Conservation (phyloP, 2,113 vertebrate genomes). For the Triplophysa siluroides region DNA sequence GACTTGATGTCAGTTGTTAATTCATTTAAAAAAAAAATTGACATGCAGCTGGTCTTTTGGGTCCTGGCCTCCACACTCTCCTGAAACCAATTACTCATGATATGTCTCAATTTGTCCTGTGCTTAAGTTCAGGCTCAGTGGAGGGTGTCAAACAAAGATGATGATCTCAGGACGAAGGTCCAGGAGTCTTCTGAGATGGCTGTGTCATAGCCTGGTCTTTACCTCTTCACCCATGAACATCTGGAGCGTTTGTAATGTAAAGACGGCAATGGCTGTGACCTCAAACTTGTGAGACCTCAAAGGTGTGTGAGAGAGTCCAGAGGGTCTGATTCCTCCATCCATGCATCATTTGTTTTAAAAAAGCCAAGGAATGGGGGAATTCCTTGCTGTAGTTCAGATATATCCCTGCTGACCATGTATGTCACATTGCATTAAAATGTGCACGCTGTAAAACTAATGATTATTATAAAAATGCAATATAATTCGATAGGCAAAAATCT, state of each 20-base stretch:
- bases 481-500: too few relatives aligned
- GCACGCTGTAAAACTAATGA: too few relatives aligned
- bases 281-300: slow-evolving; percentile 38
- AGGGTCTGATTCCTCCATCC: slow-evolving; percentile 26
- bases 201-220: slow-evolving; percentile 63
- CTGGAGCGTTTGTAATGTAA: slow-evolving; percentile 78
- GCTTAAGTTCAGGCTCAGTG: slow-evolving; percentile 68
- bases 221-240: slow-evolving; percentile 70
- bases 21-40: too few relatives aligned
- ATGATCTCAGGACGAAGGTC: not conserved
- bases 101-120: slow-evolving; percentile 87
- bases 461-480: too few relatives aligned
- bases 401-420: not conserved
- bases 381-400: slow-evolving; percentile 13
- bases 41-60: too few relatives aligned
- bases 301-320: slow-evolving; percentile 37
- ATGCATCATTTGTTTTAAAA: slow-evolving; percentile 60
- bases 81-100: slow-evolving; percentile 84
- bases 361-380: slow-evolving; percentile 40
- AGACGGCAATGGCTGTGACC: slow-evolving; percentile 66
- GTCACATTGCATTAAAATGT: not conserved
- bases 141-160: not conserved
- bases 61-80: not conserved
- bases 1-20: not conserved
- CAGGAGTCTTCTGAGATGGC: slow-evolving; percentile 68